Evolutionary conservation across 2,888 invertebrate genomes (phyloP).

Genomic region (Phengaris arion): DNA sequence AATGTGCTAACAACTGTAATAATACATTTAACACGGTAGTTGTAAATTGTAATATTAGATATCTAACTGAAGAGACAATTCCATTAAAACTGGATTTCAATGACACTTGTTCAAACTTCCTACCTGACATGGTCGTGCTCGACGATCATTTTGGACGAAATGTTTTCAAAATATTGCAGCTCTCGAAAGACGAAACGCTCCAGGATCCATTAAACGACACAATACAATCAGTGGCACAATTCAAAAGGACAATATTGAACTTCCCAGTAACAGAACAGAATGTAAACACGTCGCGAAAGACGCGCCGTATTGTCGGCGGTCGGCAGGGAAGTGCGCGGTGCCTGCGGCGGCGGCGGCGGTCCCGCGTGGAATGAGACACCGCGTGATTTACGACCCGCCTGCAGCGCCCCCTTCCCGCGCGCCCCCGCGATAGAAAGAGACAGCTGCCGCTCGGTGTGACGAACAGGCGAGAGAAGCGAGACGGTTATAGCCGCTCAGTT

Average conservation of each 20-base stretch:
- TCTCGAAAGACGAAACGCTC: conserved; percentile 53
- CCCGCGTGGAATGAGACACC: conserved; percentile 80
- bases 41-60: not conserved
- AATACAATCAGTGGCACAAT: conserved; percentile 57
- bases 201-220: conserved; percentile 72
- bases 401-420: conserved; percentile 76
- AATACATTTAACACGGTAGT: not conserved
- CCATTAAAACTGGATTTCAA: conserved; percentile 26
- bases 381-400: conserved; percentile 80
- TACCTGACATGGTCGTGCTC: conserved; percentile 78
- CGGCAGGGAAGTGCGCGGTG: conserved; percentile 73
- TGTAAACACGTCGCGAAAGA: conserved; percentile 77
- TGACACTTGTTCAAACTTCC: conserved; percentile 62
- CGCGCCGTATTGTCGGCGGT: conserved; percentile 72
- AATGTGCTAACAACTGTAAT: conserved; percentile 27
- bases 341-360: conserved; percentile 76
- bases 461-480: conserved; percentile 52
- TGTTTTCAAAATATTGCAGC: conserved; percentile 67
- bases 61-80: not conserved
- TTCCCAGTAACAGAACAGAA: conserved; percentile 63
- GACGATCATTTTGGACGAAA: conserved; percentile 76
- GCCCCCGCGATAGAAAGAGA: conserved; percentile 64
- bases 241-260: conserved; percentile 57
- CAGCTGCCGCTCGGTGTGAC: conserved; percentile 43
- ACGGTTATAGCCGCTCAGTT: conserved; percentile 57